These are phyloP conservation scores for Corythornis madagascariensis DNA, from an alignment of 2,113 vertebrate species.

Conservation along the genomic window DNA sequence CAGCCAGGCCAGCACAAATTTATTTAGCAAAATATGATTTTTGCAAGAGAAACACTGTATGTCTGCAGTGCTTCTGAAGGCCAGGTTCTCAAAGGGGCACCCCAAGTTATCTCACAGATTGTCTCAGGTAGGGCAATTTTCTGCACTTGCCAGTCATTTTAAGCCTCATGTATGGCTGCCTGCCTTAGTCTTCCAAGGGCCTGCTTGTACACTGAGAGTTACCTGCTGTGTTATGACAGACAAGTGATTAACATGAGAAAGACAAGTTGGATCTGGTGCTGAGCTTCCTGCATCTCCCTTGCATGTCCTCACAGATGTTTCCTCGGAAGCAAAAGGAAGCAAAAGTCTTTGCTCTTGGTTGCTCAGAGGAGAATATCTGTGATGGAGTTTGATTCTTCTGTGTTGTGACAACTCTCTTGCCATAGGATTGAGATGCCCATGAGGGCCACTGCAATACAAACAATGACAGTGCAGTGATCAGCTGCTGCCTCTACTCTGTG, in stretches of 20 bases:
- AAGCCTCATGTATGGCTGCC: neutral
- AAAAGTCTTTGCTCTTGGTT: neutral
- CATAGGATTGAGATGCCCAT: neutral
- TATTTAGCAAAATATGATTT: neutral
- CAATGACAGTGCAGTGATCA: neutral
- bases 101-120: neutral
- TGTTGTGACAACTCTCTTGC: neutral
- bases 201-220: slow-evolving; percentile 52
- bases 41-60: neutral
- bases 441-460: neutral
- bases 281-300: slow-evolving; percentile 25
- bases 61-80: neutral
- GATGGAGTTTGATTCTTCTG: neutral
- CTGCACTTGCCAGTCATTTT: slow-evolving; percentile 28
- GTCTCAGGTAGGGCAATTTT: neutral
- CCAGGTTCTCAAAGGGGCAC: neutral
- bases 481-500: neutral
- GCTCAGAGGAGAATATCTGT: neutral
- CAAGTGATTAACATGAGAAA: slow-evolving; percentile 53
- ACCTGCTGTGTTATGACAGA: slow-evolving; percentile 62
- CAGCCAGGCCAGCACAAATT: neutral
- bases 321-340: neutral
- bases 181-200: slow-evolving; percentile 56
- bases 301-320: neutral
- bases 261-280: slow-evolving; percentile 59